Conservation (phyloP, 2,797 vertebrate species). For the Mus caroli region DNA sequence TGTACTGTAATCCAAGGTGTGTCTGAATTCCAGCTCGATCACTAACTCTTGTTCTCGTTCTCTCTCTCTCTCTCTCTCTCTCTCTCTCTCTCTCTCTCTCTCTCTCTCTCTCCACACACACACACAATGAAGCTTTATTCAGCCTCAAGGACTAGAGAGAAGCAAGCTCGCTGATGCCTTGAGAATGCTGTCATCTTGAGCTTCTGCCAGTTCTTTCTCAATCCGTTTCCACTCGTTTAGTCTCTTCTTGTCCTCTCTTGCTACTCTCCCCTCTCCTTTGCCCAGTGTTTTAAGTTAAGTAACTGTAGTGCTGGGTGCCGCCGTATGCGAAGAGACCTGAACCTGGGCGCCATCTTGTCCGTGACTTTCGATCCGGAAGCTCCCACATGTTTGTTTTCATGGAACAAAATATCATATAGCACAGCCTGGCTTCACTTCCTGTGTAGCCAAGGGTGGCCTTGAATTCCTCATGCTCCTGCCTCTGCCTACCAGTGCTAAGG, state of each 20-base stretch:
- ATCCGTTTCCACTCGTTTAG: not conserved
- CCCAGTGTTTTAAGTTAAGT: too few relatives aligned
- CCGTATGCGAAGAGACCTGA: too few relatives aligned
- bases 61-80: too few relatives aligned
- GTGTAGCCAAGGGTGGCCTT: not conserved
- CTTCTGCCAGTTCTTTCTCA: not conserved
- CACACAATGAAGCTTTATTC: not conserved
- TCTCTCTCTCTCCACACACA: too few relatives aligned
- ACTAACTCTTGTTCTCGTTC: not conserved
- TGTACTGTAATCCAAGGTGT: not conserved
- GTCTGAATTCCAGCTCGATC: not conserved
- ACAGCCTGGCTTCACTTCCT: not conserved
- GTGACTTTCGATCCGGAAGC: rapidly evolving
- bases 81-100: too few relatives aligned
- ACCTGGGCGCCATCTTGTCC: not conserved
- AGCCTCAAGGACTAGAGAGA: not conserved
- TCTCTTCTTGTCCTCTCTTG: not conserved
- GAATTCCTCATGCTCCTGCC: not conserved
- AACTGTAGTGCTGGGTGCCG: too few relatives aligned
- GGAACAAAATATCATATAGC: not conserved
- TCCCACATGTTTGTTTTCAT: not conserved
- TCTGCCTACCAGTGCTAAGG: not conserved
- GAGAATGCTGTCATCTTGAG: not conserved
- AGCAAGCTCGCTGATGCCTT: not conserved
- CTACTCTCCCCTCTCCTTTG: not conserved